A percentile compares a stretch with the other conserved stretches of the same genome.
Conservation (phyloP, 2,797 vertebrate genomes). For the Masticophis lateralis region DNA sequence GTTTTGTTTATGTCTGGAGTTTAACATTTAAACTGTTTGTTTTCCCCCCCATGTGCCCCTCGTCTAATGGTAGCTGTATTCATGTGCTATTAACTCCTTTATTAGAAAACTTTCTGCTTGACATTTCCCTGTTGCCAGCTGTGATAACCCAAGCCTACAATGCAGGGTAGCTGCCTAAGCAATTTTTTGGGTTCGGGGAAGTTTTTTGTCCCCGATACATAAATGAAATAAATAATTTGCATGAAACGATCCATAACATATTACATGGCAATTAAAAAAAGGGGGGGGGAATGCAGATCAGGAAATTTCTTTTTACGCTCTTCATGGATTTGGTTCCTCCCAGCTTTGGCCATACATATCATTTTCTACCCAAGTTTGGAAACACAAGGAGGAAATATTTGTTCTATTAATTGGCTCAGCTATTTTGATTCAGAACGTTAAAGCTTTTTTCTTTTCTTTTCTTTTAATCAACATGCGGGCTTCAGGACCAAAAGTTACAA, state of each 20-base stretch:
- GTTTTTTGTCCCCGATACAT: slow-evolving; percentile 50
- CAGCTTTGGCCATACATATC: slow-evolving; percentile 68
- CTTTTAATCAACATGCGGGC: not conserved
- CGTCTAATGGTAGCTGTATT: slow-evolving; percentile 41
- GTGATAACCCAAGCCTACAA: slow-evolving; percentile 73
- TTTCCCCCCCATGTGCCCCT: not conserved
- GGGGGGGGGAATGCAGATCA: slow-evolving; percentile 51
- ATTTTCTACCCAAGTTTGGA: slow-evolving; percentile 70
- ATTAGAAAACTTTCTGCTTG: slow-evolving; percentile 73
- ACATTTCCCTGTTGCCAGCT: slow-evolving; percentile 82
- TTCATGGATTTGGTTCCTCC: slow-evolving; percentile 73
- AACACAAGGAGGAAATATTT: slow-evolving; percentile 65
- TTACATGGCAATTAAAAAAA: slow-evolving; percentile 84
- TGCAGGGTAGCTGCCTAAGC: slow-evolving; percentile 73
- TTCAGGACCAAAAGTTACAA: slow-evolving; percentile 25
- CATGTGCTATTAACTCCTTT: slow-evolving; percentile 62
- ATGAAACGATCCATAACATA: slow-evolving; percentile 91
- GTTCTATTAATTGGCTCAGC: slow-evolving; percentile 68
- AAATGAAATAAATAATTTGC: slow-evolving; percentile 41
- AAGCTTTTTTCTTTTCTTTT: slow-evolving; percentile 1
- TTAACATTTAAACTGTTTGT: not conserved
- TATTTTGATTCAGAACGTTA: slow-evolving; percentile 45
- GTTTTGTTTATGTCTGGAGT: not conserved
- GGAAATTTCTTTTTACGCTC: slow-evolving; percentile 70
- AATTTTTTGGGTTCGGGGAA: slow-evolving; percentile 74